Conservation (phyloP, 92 coral and sea anemone species). For the Epizoanthus illoricatus region DNA sequence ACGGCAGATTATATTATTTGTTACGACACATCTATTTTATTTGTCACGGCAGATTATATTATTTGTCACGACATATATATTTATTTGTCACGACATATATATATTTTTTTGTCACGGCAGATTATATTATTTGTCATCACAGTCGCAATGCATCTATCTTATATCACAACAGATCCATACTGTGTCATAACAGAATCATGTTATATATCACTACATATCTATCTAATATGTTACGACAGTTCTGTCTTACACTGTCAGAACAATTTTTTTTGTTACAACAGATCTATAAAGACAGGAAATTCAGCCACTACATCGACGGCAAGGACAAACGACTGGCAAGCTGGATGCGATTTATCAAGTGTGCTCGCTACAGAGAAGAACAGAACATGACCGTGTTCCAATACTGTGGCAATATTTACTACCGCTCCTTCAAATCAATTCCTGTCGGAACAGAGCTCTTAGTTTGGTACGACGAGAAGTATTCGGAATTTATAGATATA, state of each 20-base stretch:
- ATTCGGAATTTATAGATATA: conserved; percentile 90
- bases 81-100: no score
- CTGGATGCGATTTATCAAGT: conserved; percentile 95
- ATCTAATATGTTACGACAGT: neutral
- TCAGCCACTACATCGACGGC: conserved; percentile 93
- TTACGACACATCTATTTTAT: no score
- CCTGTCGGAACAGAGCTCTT: conserved; percentile 74
- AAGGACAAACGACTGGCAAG: conserved; percentile 78
- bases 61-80: no score
- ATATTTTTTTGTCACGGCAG: neutral
- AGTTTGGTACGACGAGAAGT: conserved; percentile 96
- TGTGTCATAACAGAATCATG: neutral
- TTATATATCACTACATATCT: neutral
- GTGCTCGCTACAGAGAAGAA: conserved; percentile 92
- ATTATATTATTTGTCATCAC: no score
- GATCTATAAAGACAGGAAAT: conserved; percentile 92
- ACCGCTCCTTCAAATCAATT: conserved; percentile 85
- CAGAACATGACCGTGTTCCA: conserved; percentile 98
- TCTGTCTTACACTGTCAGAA: neutral
- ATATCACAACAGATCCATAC: no score
- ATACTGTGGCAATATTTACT: conserved; percentile 88
- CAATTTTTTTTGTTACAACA: neutral
- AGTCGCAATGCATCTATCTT: no score
- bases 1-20: no score
- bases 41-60: no score